Base-by-base conservation (phyloP, 2,797 vertebrate genomes). In the Alfaro cultratus region DNA sequence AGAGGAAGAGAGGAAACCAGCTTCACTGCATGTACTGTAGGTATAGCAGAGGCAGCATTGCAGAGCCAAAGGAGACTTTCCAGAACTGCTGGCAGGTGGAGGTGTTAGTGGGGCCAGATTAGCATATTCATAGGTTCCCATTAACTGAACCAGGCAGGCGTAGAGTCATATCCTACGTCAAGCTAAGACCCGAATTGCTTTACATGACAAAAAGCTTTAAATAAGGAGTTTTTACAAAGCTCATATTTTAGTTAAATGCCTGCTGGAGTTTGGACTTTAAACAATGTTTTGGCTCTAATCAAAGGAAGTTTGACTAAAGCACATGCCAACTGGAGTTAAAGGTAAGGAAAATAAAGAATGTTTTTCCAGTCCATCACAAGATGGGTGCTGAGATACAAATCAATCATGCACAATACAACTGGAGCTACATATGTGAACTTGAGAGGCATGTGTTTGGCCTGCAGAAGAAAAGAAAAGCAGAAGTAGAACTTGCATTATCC, bases 81-180 rank as follows among this genome's bases (percentile, higher is more conserved):
- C 26, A 45, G 47, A 49, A 34, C 1, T 49, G 31, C 23, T 74
- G 51, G 73, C 73, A 55, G 34, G 43, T 74, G 49, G 73, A 57
- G 74, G 21, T 76, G 60, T 73, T 43, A 67, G 68, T 64, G 6
- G 72, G 73, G 74, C 36, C 51, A 29, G 46, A 47, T 67, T 70
- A 71, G 26, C 16, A 23, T 74, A 74, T 74, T 74, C 73, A 74
- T 74, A 55, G 13, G 13, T 74, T 41, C 2, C 49, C 36, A 55
- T 55, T 55, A 36, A 41, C 49, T 41, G 23, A 74, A 29, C 23
- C 68, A 71, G 41, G 36, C 41, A 74, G 73, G 51, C 55, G 73
- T 36, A 43, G 73, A 74, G 73, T 74, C 73, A 74, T 74, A 55
- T 11, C 34, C 12, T 53, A 55, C 41, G 73, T 39, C 31, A 39